Percentiles rank a stretch among this genome's conserved stretches.
These are phyloP conservation scores for Hemicrepidius hirtus DNA, from an alignment of 2,888 invertebrate genomes.

Conservation along the genomic window DNA sequence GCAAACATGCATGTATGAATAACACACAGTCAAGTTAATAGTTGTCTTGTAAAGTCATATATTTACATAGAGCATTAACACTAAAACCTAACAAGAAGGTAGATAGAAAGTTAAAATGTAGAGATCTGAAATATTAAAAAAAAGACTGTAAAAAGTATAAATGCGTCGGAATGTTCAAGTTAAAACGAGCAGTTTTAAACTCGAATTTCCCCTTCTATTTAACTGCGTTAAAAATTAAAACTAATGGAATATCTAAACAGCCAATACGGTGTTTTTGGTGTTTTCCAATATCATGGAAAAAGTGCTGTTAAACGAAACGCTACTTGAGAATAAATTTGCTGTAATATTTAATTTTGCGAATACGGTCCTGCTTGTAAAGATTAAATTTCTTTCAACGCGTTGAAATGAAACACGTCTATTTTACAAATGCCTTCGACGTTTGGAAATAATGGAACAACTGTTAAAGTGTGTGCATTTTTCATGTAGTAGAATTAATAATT, in stretches of 20 bases:
- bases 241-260: background rate
- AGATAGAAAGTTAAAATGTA: background rate
- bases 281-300: background rate
- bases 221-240: slow-evolving; percentile 7
- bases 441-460: slow-evolving; percentile 36
- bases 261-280: background rate
- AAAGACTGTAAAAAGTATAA: background rate
- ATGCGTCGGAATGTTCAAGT: background rate
- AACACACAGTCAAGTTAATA: slow-evolving; percentile 19
- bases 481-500: slow-evolving; percentile 38
- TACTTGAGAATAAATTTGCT: background rate
- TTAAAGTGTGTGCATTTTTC: slow-evolving; percentile 39
- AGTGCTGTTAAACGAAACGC: background rate
- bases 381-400: slow-evolving; percentile 17
- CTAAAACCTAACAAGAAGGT: background rate
- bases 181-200: background rate
- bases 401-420: slow-evolving; percentile 10
- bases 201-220: background rate
- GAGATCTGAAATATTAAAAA: background rate
- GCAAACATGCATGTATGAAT: slow-evolving; percentile 20
- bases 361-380: slow-evolving; percentile 2
- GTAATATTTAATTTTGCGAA: background rate
- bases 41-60: slow-evolving; percentile 13
- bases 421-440: slow-evolving; percentile 37
- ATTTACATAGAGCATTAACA: slow-evolving; percentile 14